phyloP scores from a whole-genome alignment of 2,888 invertebrate genomes.

The Ptilodon capucinus region DNA sequence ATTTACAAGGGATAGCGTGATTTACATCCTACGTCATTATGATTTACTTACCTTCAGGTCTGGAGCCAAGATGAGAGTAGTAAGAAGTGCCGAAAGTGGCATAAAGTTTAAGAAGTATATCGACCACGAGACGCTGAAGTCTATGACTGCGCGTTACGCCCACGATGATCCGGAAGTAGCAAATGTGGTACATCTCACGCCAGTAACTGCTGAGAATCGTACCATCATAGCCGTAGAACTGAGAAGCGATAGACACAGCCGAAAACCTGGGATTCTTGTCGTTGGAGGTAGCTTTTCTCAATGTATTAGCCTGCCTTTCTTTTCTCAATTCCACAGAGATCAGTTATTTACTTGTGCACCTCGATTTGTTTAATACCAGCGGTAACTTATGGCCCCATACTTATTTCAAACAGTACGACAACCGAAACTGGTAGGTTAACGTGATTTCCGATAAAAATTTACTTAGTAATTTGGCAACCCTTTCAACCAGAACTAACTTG shows the following conservation, averaged over 20 bases:
- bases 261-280: constrained; percentile 71
- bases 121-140: constrained; percentile 37
- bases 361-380: too few relatives aligned
- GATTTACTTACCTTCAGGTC: constrained; percentile 45
- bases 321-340: too few relatives aligned
- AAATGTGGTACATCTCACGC: constrained; percentile 42
- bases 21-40: neutral
- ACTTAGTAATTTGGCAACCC: too few relatives aligned
- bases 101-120: constrained; percentile 47
- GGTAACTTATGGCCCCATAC: too few relatives aligned
- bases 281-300: constrained; percentile 52
- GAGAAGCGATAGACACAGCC: constrained; percentile 60
- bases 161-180: constrained; percentile 55
- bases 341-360: too few relatives aligned
- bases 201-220: constrained; percentile 55
- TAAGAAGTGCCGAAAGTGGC: constrained; percentile 40
- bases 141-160: constrained; percentile 38
- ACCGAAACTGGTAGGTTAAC: too few relatives aligned
- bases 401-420: too few relatives aligned
- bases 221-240: constrained; percentile 64
- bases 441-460: too few relatives aligned
- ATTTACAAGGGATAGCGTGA: neutral
- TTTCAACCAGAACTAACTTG: too few relatives aligned
- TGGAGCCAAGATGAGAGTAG: constrained; percentile 61
- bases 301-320: too few relatives aligned